These are phyloP conservation scores for Rhagonycha fulva DNA, from an alignment of 2,888 invertebrate genomes.

Conservation along the genomic window DNA sequence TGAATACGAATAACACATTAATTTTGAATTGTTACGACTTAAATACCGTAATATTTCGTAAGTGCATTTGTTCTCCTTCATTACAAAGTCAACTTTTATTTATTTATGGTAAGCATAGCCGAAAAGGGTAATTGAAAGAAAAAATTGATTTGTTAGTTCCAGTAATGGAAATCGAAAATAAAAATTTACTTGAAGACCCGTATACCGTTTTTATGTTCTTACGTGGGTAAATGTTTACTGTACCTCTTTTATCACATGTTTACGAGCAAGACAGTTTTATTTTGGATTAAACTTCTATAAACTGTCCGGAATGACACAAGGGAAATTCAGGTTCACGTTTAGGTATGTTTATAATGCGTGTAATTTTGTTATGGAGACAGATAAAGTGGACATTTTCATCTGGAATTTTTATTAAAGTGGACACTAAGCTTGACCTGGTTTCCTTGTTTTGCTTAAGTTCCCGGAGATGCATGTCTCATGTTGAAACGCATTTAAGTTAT, in stretches of 20 bases:
- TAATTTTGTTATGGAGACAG: slow-evolving; percentile 18
- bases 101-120: background rate
- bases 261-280: slow-evolving; percentile 29
- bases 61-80: background rate
- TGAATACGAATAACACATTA: slow-evolving; percentile 46
- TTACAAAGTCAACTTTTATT: background rate
- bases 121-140: background rate
- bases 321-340: slow-evolving; percentile 17
- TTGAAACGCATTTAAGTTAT: background rate
- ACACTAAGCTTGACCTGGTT: background rate
- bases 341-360: slow-evolving; percentile 25
- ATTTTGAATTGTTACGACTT: slow-evolving; percentile 40
- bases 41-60: slow-evolving; percentile 35
- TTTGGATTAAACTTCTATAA: slow-evolving; percentile 29
- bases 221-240: slow-evolving; percentile 19
- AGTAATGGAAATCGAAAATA: slow-evolving; percentile 10
- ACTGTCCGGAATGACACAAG: slow-evolving; percentile 18
- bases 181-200: slow-evolving; percentile 19
- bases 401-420: slow-evolving; percentile 20
- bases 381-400: slow-evolving; percentile 10
- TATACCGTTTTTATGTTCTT: slow-evolving; percentile 9
- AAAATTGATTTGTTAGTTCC: background rate
- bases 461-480: background rate
- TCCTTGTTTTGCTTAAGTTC: background rate
- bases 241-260: slow-evolving; percentile 27